Evolutionary conservation across 2,113 vertebrate genomes (phyloP), one percentile per base, ranked within the genome.

Genomic region (Aleadryas rufinucha): DNA sequence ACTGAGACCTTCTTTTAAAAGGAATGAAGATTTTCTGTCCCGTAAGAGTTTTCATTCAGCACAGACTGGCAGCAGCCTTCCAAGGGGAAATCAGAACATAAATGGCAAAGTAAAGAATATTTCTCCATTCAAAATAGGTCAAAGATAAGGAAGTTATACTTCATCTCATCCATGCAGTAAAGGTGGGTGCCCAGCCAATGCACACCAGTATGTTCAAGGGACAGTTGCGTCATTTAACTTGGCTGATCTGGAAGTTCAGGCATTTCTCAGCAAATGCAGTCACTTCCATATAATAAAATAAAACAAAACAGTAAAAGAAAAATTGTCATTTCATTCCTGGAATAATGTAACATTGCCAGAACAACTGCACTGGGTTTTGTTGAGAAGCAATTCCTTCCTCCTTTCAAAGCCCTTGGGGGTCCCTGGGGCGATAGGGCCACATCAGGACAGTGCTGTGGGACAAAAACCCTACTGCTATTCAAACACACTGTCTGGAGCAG

Each of bases 351-450:
- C 1, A 0, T 28, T 47, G n/a, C 30, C 9, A 37, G 39, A 83
- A 79, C 0, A 3, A 44, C 27, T 30, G 11, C 31, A 17, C 1
- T 26, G 61, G 41, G 23, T 79, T 66, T 84, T 63, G 49, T 47
- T 0, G 0, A 63, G 35, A 54, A 70, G 70, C 13, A 76, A n/a
- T 53, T 53, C 66, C 45, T 81, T 79, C 52, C 22, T 20, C 33
- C 37, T 78, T 75, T 54, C 65, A 9, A 19, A 12, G 23, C 23
- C 3, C 10, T 37, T 21, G 7, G 21, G 45, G 18, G 13, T 33
- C 50, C 45, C 63, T 70, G 64, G 9, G 45, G 17, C 1, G 1
- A 31, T 0, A 30, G 2, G 21, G n/a, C n/a, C 72, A 16, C 21
- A 50, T 33, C 39, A 47, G 49, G 64, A 61, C 66, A 82, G 18